Evolutionary conservation across 1,140 invertebrate species (phyloP).

Genomic region (Dysdera silvatica): DNA sequence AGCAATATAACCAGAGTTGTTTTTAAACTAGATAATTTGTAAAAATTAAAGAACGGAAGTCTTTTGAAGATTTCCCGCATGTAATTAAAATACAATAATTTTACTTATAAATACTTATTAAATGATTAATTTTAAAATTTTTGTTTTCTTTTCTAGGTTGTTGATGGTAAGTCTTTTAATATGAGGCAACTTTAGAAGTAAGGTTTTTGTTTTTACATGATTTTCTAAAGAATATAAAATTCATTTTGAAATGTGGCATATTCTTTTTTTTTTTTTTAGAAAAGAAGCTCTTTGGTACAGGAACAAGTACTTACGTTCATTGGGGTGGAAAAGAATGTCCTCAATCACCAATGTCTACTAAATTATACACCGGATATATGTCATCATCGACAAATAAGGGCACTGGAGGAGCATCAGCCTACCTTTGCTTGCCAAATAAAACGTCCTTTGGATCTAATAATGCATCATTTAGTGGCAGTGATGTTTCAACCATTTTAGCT

Average conservation of each 20-base stretch:
- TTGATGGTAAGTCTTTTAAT: neutral
- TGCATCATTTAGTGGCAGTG: neutral
- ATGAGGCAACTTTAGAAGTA: too few species aligned
- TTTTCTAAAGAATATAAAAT: too few species aligned
- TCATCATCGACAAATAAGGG: constrained; percentile 5
- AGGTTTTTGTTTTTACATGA: too few species aligned
- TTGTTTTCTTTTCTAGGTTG: constrained; percentile 2
- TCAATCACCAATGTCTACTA: constrained; percentile 5
- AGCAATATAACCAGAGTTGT: too few species aligned
- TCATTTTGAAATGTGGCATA: too few species aligned
- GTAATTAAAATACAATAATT: too few species aligned
- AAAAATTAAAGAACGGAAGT: too few species aligned
- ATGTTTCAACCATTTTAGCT: neutral
- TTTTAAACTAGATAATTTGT: too few species aligned
- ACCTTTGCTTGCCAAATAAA: constrained; percentile 13
- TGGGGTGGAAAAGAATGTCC: constrained; percentile 19
- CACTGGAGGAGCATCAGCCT: constrained; percentile 7
- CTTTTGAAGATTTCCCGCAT: too few species aligned
- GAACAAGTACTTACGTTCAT: constrained; percentile 1
- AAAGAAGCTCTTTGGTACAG: constrained; percentile 18
- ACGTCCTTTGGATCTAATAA: neutral
- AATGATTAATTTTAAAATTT: too few species aligned
- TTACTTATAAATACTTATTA: too few species aligned
- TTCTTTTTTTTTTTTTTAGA: constrained; percentile 11
- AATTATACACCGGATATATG: constrained; percentile 6